These are phyloP conservation scores for Siniperca obscura DNA, from an alignment of 2,797 vertebrate genomes.

Conservation along the genomic window DNA sequence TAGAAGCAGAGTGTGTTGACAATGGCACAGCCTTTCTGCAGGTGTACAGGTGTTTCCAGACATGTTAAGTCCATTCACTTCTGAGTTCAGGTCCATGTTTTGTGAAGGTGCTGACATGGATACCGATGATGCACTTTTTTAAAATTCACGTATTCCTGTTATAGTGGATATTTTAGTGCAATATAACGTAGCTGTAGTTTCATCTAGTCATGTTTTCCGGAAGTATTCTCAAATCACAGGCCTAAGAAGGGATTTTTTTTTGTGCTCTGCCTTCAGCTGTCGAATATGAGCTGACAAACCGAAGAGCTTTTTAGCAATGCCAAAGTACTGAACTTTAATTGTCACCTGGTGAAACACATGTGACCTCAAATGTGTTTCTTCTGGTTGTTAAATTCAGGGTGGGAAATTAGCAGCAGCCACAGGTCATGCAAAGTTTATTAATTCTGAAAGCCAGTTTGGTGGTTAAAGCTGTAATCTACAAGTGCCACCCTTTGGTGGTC, in stretches of 20 bases:
- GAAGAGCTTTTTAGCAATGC: constrained; percentile 34
- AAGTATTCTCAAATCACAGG: constrained; percentile 30
- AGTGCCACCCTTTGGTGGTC: not conserved
- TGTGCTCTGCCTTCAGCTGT: constrained; percentile 13
- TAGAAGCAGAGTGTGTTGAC: constrained; percentile 12
- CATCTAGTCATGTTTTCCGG: not conserved
- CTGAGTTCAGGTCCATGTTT: constrained; percentile 11
- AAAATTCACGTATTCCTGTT: not conserved
- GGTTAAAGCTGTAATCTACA: constrained; percentile 13
- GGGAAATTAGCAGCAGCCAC: constrained; percentile 9
- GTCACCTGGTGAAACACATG: not conserved
- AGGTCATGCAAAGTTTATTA: not conserved
- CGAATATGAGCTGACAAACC: not conserved
- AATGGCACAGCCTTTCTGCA: not conserved
- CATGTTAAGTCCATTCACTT: too few relatives aligned
- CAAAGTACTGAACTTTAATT: constrained; percentile 48
- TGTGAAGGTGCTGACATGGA: not conserved
- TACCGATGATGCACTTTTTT: not conserved
- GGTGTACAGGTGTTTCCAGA: not conserved
- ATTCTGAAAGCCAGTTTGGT: not conserved
- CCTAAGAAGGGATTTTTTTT: constrained; percentile 34
- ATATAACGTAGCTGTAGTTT: constrained; percentile 45
- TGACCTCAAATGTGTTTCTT: constrained; percentile 2
- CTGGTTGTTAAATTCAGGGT: not conserved
- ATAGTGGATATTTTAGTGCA: constrained; percentile 36